Percentiles rank a stretch among this genome's conserved stretches.
Conservation (phyloP, 2,113 vertebrate genomes). For the Crotalus tigris region DNA sequence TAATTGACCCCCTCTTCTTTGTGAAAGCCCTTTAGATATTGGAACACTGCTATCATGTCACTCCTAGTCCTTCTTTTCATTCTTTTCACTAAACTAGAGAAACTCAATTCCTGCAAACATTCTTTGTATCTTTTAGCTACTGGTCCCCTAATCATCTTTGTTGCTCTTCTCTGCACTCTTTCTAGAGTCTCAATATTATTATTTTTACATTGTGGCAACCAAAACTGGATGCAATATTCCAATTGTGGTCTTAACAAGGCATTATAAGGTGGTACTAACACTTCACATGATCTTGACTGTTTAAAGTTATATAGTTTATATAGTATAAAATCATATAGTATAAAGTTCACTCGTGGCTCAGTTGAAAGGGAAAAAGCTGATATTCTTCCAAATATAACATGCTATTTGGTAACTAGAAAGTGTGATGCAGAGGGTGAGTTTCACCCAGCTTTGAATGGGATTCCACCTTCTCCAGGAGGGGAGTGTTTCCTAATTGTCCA, state of each 20-base stretch:
- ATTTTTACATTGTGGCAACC: neutral
- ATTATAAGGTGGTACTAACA: neutral
- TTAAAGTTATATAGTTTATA: neutral
- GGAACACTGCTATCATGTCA: neutral
- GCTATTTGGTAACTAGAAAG: neutral
- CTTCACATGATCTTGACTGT: neutral
- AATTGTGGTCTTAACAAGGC: neutral
- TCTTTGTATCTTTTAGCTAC: neutral
- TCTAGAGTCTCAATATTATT: neutral
- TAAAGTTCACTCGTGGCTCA: neutral
- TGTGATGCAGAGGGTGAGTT: neutral
- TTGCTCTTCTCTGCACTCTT: neutral
- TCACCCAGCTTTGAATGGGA: neutral
- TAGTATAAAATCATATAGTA: no score
- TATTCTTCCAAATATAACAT: neutral
- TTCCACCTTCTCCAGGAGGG: neutral
- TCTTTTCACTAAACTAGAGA: neutral
- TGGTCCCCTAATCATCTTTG: neutral
- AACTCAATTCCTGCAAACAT: neutral
- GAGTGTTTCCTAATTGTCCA: neutral
- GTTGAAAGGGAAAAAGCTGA: neutral
- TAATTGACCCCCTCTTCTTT: neutral
- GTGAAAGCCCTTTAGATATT: neutral
- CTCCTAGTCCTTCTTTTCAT: neutral
- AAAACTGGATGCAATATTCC: neutral